Conservation (phyloP, 2,888 invertebrate species). For the Himalopsyche japonica region DNA sequence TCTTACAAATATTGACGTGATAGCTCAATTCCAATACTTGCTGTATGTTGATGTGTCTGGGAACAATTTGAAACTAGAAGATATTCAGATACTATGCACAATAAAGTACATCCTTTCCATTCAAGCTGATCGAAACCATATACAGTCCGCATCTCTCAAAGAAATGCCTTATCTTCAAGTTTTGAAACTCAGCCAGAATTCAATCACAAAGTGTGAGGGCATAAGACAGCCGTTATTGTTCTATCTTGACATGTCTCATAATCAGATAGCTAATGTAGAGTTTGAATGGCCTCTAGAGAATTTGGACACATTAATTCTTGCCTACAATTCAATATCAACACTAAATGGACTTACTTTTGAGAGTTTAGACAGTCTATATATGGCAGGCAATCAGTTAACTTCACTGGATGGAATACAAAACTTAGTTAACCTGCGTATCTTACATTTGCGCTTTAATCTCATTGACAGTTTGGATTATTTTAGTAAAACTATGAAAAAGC, state of each 20-base stretch:
- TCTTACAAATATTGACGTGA: constrained; percentile 58
- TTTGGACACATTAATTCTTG: constrained; percentile 60
- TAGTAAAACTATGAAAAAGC: constrained; percentile 48
- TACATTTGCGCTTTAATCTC: constrained; percentile 75
- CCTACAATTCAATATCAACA: constrained; percentile 56
- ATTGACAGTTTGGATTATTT: constrained; percentile 61
- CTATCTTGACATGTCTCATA: constrained; percentile 60
- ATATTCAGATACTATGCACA: constrained; percentile 54
- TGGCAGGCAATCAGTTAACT: constrained; percentile 73
- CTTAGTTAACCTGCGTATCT: constrained; percentile 64
- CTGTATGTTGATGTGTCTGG: constrained; percentile 63
- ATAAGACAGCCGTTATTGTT: constrained; percentile 61
- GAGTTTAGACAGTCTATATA: constrained; percentile 70
- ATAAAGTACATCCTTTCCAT: constrained; percentile 62
- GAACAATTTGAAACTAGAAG: constrained; percentile 56
- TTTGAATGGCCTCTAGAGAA: constrained; percentile 49
- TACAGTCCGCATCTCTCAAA: constrained; percentile 55
- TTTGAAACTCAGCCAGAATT: constrained; percentile 59
- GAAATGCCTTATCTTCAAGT: constrained; percentile 65
- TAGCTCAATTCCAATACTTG: constrained; percentile 59
- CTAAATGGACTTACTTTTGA: constrained; percentile 55
- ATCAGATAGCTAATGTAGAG: constrained; percentile 49
- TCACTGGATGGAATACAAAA: constrained; percentile 63
- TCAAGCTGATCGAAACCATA: constrained; percentile 60
- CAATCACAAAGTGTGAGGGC: constrained; percentile 55